These are phyloP conservation scores for Drosophila anomelani DNA, from an alignment of 2,888 invertebrate species.

Conservation along the genomic window DNA sequence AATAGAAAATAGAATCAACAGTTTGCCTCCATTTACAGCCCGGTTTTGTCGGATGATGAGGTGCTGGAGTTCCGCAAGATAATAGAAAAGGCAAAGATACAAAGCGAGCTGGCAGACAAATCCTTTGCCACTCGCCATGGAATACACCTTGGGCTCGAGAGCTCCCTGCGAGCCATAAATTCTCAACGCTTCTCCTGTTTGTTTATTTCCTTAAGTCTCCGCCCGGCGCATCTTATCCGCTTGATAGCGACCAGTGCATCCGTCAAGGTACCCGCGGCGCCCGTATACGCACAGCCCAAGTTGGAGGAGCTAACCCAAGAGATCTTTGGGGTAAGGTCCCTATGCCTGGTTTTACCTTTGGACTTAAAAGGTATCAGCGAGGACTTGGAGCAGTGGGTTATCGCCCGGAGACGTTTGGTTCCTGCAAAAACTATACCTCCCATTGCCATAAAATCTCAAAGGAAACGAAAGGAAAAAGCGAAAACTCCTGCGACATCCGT, in stretches of 20 bases:
- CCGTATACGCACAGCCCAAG: slow-evolving; percentile 74
- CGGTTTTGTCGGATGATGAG: slow-evolving; percentile 65
- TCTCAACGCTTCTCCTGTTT: slow-evolving; percentile 66
- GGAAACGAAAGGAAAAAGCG: slow-evolving; percentile 19
- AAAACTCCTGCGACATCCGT: neutral
- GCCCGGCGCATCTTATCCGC: slow-evolving; percentile 70
- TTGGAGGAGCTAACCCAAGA: slow-evolving; percentile 69
- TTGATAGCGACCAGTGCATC: slow-evolving; percentile 72
- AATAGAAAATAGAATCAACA: neutral
- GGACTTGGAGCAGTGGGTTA: slow-evolving; percentile 67
- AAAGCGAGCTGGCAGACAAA: slow-evolving; percentile 37
- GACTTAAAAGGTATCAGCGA: slow-evolving; percentile 44
- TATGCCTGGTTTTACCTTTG: slow-evolving; percentile 65
- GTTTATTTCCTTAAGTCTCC: slow-evolving; percentile 72
- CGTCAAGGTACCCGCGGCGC: slow-evolving; percentile 59
- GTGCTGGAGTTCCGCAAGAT: slow-evolving; percentile 50
- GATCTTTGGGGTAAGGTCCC: slow-evolving; percentile 71
- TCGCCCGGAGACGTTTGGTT: slow-evolving; percentile 19
- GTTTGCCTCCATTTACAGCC: slow-evolving; percentile 48
- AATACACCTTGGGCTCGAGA: slow-evolving; percentile 75
- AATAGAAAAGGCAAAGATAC: slow-evolving; percentile 43
- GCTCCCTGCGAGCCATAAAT: slow-evolving; percentile 75
- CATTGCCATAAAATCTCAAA: neutral
- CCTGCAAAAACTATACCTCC: neutral
- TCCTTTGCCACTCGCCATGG: slow-evolving; percentile 53